These are phyloP conservation scores for Ardeotis arabs DNA, from an alignment of 2,113 vertebrate species.

Conservation along the genomic window DNA sequence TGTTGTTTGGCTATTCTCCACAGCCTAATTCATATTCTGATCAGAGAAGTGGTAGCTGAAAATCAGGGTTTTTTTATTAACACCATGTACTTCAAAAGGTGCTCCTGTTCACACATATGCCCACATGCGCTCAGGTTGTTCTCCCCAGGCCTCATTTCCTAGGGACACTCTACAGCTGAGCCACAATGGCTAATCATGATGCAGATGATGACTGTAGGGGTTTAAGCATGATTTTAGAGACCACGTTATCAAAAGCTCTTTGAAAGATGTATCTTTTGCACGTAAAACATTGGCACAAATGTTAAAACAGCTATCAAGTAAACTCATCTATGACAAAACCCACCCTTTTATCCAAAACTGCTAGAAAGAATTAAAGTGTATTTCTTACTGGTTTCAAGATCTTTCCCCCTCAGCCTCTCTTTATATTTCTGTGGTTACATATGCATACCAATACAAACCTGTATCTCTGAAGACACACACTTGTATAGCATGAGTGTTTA, in stretches of 20 bases:
- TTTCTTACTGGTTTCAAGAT: neutral
- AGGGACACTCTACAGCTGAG: constrained; percentile 35
- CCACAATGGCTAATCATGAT: neutral
- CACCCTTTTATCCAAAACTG: neutral
- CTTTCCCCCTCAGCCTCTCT: neutral
- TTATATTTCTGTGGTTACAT: neutral
- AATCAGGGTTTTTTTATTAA: constrained; percentile 55
- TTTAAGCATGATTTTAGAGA: constrained; percentile 51
- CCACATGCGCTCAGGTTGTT: neutral
- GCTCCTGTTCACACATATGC: neutral
- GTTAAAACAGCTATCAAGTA: constrained; percentile 18
- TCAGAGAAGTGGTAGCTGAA: constrained; percentile 62
- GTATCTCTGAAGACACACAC: neutral
- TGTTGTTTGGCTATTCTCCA: constrained; percentile 63
- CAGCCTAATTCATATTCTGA: constrained; percentile 76
- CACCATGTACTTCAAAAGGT: constrained; percentile 11
- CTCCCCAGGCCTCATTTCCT: neutral
- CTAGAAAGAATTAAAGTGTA: neutral
- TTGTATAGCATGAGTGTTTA: neutral
- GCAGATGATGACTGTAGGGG: neutral
- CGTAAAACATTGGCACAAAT: neutral
- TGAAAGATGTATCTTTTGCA: neutral
- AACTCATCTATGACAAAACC: neutral
- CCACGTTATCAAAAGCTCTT: constrained; percentile 1
- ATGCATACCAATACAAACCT: neutral